Evolutionary conservation across 2,113 vertebrate species (phyloP).

Genomic region (Atrichornis clamosus): DNA sequence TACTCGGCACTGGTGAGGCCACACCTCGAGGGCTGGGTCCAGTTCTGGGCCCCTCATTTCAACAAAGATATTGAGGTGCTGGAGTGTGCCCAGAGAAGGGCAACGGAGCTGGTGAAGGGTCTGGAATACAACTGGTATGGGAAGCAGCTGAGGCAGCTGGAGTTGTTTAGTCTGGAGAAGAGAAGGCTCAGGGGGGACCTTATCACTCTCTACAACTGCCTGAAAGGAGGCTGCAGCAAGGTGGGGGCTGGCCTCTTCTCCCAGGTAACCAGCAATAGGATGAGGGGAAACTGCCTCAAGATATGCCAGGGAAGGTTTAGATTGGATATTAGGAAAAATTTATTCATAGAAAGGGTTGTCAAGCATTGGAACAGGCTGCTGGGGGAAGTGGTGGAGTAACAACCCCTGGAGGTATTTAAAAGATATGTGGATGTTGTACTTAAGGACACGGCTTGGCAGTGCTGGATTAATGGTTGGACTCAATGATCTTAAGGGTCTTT

Average conservation of each 20-base stretch:
- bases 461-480: not conserved
- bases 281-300: not conserved
- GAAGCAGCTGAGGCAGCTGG: not conserved
- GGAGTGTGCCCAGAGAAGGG: not conserved
- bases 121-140: not conserved
- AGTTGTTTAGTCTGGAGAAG: not conserved
- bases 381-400: not conserved
- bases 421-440: not conserved
- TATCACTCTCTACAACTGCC: accelerated
- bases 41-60: not conserved
- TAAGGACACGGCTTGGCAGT: not conserved
- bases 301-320: not conserved
- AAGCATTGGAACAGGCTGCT: not conserved
- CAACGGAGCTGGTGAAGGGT: not conserved
- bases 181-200: not conserved
- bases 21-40: accelerated
- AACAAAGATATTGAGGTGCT: accelerated
- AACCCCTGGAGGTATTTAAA: not conserved
- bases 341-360: accelerated
- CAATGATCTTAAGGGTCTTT: not conserved
- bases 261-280: not conserved
- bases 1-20: not conserved
- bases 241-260: not conserved
- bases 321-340: not conserved
- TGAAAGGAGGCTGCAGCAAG: not conserved